These are phyloP conservation scores for Augochlorella aurata DNA, from an alignment of 2,888 invertebrate species.

Conservation along the genomic window DNA sequence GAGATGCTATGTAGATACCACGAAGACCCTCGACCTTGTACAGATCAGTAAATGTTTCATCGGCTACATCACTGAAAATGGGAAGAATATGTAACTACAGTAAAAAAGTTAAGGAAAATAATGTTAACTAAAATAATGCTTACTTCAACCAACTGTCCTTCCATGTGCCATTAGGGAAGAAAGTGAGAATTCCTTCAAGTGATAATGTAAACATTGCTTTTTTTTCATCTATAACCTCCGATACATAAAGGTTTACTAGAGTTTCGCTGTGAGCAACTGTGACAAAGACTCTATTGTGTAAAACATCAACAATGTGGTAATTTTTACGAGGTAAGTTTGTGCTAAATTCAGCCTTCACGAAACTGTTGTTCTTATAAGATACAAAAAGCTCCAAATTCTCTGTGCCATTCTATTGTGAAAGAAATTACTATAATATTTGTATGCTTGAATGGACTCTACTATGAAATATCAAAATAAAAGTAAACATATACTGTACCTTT, in stretches of 20 bases:
- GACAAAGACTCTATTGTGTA: slow-evolving; percentile 90
- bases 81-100: background rate
- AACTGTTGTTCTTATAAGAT: slow-evolving; percentile 88
- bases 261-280: slow-evolving; percentile 90
- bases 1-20: slow-evolving; percentile 95
- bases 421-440: background rate
- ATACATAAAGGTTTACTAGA: slow-evolving; percentile 91
- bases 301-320: slow-evolving; percentile 93
- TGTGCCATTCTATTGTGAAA: slow-evolving; percentile 39
- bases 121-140: slow-evolving; percentile 75
- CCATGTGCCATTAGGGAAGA: slow-evolving; percentile 92
- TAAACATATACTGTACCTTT: slow-evolving; percentile 40
- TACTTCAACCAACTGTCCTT: slow-evolving; percentile 92
- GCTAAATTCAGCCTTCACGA: slow-evolving; percentile 89
- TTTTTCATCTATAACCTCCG: slow-evolving; percentile 86
- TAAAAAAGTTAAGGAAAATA: background rate
- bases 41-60: slow-evolving; percentile 93
- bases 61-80: slow-evolving; percentile 86
- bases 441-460: background rate
- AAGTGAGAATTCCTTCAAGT: slow-evolving; percentile 90
- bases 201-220: slow-evolving; percentile 89
- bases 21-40: slow-evolving; percentile 93
- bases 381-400: slow-evolving; percentile 81
- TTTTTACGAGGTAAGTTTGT: slow-evolving; percentile 86
- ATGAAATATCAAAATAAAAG: background rate